A percentile compares a stretch with the other conserved stretches of the same genome.
These are phyloP conservation scores for Seriola dumerili DNA, from an alignment of 2,113 vertebrate genomes.

Conservation along the genomic window DNA sequence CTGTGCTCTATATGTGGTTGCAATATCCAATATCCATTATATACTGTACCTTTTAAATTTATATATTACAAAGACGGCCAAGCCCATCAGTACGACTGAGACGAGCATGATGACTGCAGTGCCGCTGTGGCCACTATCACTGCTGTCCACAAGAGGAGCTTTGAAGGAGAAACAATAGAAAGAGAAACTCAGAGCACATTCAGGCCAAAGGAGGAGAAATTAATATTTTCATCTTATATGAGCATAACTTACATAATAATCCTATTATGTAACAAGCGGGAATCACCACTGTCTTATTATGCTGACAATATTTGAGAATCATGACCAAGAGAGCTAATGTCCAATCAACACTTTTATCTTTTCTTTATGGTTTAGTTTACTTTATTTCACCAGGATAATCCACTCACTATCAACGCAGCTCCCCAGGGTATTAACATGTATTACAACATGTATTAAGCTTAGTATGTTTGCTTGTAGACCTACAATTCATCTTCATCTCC, in stretches of 20 bases:
- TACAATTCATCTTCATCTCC: background rate
- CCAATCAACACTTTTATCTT: background rate
- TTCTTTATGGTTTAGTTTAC: background rate
- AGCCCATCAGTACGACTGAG: constrained; percentile 74
- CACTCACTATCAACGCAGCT: background rate
- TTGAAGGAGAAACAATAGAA: constrained; percentile 29
- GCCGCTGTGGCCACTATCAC: constrained; percentile 70
- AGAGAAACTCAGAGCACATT: constrained; percentile 25
- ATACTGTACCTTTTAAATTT: constrained; percentile 81
- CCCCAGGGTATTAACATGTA: background rate
- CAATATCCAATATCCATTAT: background rate
- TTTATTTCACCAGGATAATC: constrained; percentile 15
- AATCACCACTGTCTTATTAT: background rate
- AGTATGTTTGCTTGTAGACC: background rate
- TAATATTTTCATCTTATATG: background rate
- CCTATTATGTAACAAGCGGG: background rate
- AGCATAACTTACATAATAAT: constrained; percentile 10
- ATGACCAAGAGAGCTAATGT: background rate
- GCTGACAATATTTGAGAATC: background rate
- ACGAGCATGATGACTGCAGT: constrained; percentile 81
- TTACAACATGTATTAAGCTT: background rate
- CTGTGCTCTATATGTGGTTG: background rate
- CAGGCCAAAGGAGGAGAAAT: constrained; percentile 3
- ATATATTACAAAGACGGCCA: constrained; percentile 79
- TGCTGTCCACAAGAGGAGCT: constrained; percentile 80